Evolutionary conservation across 1,140 invertebrate genomes (phyloP), one percentile per base, ranked within the genome.

Genomic region (Aphelenchoides fujianensis): DNA sequence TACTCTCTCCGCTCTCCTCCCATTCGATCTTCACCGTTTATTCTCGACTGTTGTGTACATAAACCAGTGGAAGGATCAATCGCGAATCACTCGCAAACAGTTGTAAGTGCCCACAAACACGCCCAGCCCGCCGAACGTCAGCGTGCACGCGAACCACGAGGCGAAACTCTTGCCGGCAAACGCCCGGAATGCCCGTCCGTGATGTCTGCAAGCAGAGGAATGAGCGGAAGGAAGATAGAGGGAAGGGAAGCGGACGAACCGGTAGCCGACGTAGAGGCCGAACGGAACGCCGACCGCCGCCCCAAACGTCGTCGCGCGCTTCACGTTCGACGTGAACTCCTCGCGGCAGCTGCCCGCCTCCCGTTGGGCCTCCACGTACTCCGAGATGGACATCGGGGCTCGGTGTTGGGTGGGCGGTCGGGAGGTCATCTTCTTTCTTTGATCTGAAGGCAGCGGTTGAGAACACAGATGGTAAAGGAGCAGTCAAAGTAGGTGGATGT

Each of bases 201-300:
- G 35, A 57, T 69, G 27, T 48, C 67, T 69, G 41, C 23, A 69
- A 69, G 1, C 55, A 27, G 37, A 61, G 5, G 55, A 5, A 30
- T 5, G 5, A 59, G 34, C 55, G 55, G 34, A 7, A 5, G 55
- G 36, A 57, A 62, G 23, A 34, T 57, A n/a, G n/a, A n/a, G n/a
- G n/a, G n/a, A n/a, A n/a, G n/a, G n/a, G n/a, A n/a, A n/a, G n/a
- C n/a, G n/a, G n/a, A n/a, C n/a, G n/a, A n/a, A 69, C 67, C 27
- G 23, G 27, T 69, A 69, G 19, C 35, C 67, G 41, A 69, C 67
- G 36, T 69, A 69, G 19, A n/a, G 61, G 35, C 67, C 67, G n/a
- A 69, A 69, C 28, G 67, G 67, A 66, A 69, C 27, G 0, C 67
- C 67, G 1, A 31, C 52, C 19, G 9, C 9, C 19, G 61, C 5